Evolutionary conservation across 2,888 invertebrate genomes (phyloP), one percentile per base, ranked within the genome.

Genomic region (Drosophila diplacantha): DNA sequence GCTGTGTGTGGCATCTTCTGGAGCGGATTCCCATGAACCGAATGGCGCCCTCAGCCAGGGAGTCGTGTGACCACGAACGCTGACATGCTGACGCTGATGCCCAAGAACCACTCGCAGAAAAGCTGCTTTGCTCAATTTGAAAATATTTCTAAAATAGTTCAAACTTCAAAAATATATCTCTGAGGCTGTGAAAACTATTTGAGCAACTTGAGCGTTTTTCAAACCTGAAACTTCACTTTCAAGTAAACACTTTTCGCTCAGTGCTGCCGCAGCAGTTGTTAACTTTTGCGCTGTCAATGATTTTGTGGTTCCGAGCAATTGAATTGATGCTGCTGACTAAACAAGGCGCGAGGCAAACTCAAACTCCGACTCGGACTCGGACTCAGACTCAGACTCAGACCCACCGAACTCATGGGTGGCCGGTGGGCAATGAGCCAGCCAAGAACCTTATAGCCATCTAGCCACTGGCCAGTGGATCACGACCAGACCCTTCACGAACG

Each of bases 1-100:
- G 34, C 71, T 65, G 67, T 81, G 76, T 79, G 76, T 81, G 76
- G 81, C 76, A 81, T 83, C 81, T 81, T 83, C 58, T 75, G 73
- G 35, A 57, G 75, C 57, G 62, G 70, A 62, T 83, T 77, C 83
- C 76, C 83, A 81, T 77, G 83, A 83, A 81, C 77, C 50, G 76
- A 61, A 31, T 69, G 80, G 81, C 79, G 83, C 77, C 83, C 83
- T 72, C 74, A 20, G 9, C 26, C 16, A 35, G 59, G 61, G 63
- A 79, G 77, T 66, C 74, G 74, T 76, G 80, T 74, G 81, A 76
- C 74, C 75, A 71, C 58, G 49, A 58, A 50, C 58, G 35, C 81
- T 83, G 79, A 78, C 83, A 81, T 72, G 83, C 61, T 46, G 44
- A 46, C 64, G 77, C 76, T 78, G 72, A 72, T 68, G 18, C 47